Base-by-base conservation (phyloP, 2,888 invertebrate species). In the Tipula confusa region DNA sequence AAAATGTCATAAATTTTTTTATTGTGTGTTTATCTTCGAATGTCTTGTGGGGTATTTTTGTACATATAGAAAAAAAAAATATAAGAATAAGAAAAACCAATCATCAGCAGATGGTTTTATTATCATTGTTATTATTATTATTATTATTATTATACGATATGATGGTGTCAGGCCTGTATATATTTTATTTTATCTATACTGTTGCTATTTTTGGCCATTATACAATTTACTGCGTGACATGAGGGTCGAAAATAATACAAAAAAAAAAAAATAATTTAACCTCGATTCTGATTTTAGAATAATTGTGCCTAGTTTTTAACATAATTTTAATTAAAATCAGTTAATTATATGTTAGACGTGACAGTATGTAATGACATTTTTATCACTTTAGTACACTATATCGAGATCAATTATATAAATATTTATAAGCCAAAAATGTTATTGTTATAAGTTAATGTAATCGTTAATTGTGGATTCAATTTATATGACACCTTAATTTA, bases 41-140 rank as follows among this genome's bases (percentile, higher is more conserved):
- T 43, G n/a, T 15, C 43, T 43, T 43, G 43, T 43, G 43, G 43
- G 43, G 18, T 43, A 15, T 15, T 0, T 43, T 15, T 7, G 13
- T 43, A 7, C 13, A 38, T 15, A 15, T 43, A 38, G n/a, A n/a
- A 7, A 24, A 9, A 64, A 5, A 64, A 9, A 24, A 64, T 24
- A 9, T 64, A 24, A 11, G 64, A 24, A 64, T 3, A 64, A 64
- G 64, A 64, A 64, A 64, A 64, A 24, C 64, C 64, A 64, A 64
- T 64, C 64, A 64, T 18, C 64, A 64, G 24, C 64, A 64, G 64
- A 64, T 64, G 64, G 64, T 64, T 64, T 64, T 64, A 64, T 64
- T 64, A 64, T 64, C 24, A 64, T 64, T 64, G 64, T 64, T 64
- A 64, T 64, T 24, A 64, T 64, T 64, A 43, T 31, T 31, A 7